These are phyloP conservation scores for Ceyx melanurus DNA, from an alignment of 2,113 vertebrate species.

Conservation along the genomic window DNA sequence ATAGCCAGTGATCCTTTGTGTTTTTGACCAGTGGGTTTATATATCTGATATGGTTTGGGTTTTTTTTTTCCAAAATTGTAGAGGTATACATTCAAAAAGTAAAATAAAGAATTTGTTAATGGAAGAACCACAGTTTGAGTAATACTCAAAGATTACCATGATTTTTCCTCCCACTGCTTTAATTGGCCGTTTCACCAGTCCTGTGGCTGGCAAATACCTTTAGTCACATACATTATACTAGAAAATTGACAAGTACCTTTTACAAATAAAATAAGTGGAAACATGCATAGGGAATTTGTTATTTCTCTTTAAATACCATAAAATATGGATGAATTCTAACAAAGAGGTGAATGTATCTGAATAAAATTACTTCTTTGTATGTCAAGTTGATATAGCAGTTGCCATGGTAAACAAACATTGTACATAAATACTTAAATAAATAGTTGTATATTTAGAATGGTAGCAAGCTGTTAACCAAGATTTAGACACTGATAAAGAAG, in stretches of 20 bases:
- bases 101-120: neutral
- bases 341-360: constrained; percentile 15
- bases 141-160: neutral
- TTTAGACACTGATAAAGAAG: constrained; percentile 37
- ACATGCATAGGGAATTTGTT: neutral
- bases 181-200: neutral
- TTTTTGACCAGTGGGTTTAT: neutral
- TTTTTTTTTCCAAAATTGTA: neutral
- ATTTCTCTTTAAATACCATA: neutral
- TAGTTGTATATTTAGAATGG: constrained; percentile 23
- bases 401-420: constrained; percentile 38
- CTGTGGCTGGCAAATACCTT: neutral
- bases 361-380: constrained; percentile 13
- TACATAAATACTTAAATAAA: constrained; percentile 51
- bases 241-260: neutral
- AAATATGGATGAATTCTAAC: neutral
- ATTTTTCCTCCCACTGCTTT: neutral
- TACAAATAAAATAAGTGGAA: neutral
- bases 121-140: neutral
- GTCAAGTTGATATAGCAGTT: constrained; percentile 46
- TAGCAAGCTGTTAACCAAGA: constrained; percentile 30
- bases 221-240: neutral
- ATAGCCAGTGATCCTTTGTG: neutral
- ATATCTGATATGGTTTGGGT: neutral
- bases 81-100: neutral